These are phyloP conservation scores for Coelopa frigida DNA, from an alignment of 1,140 invertebrate species.

Conservation along the genomic window DNA sequence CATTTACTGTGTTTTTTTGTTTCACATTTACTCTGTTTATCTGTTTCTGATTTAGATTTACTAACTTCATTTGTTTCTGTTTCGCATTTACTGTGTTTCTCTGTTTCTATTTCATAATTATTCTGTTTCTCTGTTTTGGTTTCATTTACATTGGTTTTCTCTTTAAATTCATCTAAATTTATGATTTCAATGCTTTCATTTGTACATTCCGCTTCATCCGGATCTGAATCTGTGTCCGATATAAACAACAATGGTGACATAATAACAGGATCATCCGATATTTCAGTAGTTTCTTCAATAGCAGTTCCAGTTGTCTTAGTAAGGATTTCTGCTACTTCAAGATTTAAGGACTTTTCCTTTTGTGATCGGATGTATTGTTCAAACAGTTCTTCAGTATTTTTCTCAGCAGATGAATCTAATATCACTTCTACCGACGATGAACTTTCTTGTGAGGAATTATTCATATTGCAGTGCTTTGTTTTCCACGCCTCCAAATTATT, in stretches of 20 bases:
- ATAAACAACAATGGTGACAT: slow-evolving; percentile 37
- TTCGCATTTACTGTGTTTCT: no score
- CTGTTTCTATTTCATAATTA: background rate
- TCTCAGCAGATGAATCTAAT: slow-evolving; percentile 15
- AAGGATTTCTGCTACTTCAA: no score
- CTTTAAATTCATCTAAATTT: background rate
- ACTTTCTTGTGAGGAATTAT: no score
- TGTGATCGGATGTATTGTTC: slow-evolving; percentile 11
- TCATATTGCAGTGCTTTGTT: slow-evolving; percentile 3
- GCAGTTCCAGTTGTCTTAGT: no score
- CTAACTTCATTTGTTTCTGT: no score
- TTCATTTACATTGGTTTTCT: background rate
- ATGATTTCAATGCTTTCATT: background rate
- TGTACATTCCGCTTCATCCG: slow-evolving; percentile 8
- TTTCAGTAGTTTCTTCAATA: no score
- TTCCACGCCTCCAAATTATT: slow-evolving; percentile 23
- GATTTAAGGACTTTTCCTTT: slow-evolving; percentile 4
- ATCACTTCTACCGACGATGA: background rate
- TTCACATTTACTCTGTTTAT: no score
- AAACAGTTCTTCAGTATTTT: slow-evolving; percentile 22
- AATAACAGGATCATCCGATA: slow-evolving; percentile 23
- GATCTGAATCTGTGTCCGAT: slow-evolving; percentile 32
- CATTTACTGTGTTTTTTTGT: background rate
- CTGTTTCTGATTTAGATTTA: no score
- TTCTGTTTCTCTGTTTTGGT: background rate